Evolutionary conservation across 2,797 vertebrate genomes (phyloP).

Genomic region (Orestias chungarensis): DNA sequence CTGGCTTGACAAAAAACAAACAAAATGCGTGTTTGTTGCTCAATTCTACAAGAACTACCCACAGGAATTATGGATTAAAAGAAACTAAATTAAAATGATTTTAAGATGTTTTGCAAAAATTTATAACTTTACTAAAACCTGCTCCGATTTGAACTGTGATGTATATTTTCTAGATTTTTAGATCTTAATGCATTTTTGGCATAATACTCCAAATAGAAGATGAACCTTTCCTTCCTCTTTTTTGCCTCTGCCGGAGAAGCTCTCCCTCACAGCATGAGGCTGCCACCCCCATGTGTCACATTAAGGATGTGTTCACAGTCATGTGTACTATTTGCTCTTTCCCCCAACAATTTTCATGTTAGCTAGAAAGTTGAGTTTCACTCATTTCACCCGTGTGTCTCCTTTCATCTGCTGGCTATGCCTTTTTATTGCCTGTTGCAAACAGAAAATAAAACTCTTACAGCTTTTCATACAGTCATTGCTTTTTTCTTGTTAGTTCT

Average conservation of each 20-base stretch:
- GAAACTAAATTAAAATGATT: not conserved
- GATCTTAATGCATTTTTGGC: not conserved
- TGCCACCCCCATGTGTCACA: not conserved
- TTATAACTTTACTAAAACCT: no score
- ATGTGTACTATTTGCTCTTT: not conserved
- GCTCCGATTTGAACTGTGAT: not conserved
- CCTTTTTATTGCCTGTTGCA: no score
- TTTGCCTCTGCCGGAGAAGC: not conserved
- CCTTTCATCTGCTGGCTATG: no score
- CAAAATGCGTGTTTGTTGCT: not conserved
- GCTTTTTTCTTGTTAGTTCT: no score
- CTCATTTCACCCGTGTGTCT: no score
- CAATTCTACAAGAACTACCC: not conserved
- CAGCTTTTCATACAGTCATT: no score
- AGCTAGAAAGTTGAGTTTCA: no score
- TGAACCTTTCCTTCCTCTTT: not conserved
- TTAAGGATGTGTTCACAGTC: not conserved
- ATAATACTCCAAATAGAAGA: not conserved
- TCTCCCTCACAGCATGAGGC: not conserved
- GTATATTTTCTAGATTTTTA: not conserved
- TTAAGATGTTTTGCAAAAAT: not conserved
- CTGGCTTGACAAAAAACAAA: not conserved
- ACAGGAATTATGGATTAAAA: not conserved
- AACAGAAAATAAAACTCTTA: no score
- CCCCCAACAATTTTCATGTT: not conserved